Percentiles rank a stretch among this genome's conserved stretches.
These are phyloP conservation scores for Saccopteryx bilineata DNA, from an alignment of 2,113 vertebrate genomes.

Conservation along the genomic window DNA sequence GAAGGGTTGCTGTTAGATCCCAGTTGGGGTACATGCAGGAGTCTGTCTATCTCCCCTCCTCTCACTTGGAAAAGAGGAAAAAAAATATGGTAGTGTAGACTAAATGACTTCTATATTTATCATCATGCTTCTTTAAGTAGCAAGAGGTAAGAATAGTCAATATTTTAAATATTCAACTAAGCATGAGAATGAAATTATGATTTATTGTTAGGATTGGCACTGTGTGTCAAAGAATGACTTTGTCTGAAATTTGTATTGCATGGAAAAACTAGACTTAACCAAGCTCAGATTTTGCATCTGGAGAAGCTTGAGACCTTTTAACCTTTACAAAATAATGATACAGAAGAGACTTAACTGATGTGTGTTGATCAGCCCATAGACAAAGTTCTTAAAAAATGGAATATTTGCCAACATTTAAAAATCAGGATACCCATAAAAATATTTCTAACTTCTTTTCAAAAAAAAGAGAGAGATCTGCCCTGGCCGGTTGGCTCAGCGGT, in stretches of 20 bases:
- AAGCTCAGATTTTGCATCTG: constrained; percentile 46
- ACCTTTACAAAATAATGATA: constrained; percentile 12
- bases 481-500: no score
- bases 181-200: constrained; percentile 21
- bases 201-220: background rate
- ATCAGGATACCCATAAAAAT: constrained; percentile 43
- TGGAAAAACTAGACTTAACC: background rate
- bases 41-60: no score
- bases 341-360: constrained; percentile 32
- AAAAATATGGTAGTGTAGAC: background rate
- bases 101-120: constrained; percentile 42
- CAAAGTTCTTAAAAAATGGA: constrained; percentile 33
- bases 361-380: background rate
- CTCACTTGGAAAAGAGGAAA: no score
- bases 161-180: constrained; percentile 50
- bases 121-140: background rate
- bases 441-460: constrained; percentile 40
- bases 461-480: background rate
- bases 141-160: background rate
- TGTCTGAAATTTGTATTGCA: constrained; percentile 6
- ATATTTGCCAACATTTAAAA: constrained; percentile 62
- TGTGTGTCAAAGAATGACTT: constrained; percentile 34
- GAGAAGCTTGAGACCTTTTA: constrained; percentile 28
- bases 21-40: no score
- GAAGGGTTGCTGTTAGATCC: no score